These are phyloP conservation scores for Tetragonisca angustula DNA, from an alignment of 2,888 invertebrate genomes.

Conservation along the genomic window DNA sequence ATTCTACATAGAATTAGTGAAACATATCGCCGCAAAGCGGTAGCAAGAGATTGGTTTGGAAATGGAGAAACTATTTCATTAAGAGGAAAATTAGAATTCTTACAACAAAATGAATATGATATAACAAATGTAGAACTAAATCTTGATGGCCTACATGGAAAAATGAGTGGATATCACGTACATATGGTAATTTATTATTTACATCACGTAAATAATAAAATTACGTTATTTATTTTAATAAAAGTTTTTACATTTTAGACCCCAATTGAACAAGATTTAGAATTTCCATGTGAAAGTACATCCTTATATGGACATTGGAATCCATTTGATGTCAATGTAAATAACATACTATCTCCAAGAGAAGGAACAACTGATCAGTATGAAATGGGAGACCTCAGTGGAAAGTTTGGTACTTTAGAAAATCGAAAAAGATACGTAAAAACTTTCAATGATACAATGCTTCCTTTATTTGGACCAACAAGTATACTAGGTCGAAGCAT, in stretches of 20 bases:
- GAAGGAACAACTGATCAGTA: constrained; percentile 94
- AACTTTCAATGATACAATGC: constrained; percentile 91
- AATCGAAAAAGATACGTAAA: constrained; percentile 86
- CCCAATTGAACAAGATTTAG: constrained; percentile 92
- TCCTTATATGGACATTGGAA: constrained; percentile 95
- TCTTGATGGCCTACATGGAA: constrained; percentile 88
- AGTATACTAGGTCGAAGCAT: constrained; percentile 95
- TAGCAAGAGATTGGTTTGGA: constrained; percentile 94
- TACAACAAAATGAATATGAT: constrained; percentile 94
- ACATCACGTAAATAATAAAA: constrained; percentile 4
- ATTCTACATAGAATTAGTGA: constrained; percentile 87
- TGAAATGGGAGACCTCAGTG: constrained; percentile 93
- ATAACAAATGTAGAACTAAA: constrained; percentile 91
- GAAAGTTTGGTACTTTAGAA: constrained; percentile 92
- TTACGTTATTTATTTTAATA: constrained; percentile 18
- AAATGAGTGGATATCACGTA: constrained; percentile 91
- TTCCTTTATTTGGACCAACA: constrained; percentile 92
- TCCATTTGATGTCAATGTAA: constrained; percentile 90
- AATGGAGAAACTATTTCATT: constrained; percentile 89
- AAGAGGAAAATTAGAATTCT: constrained; percentile 91
- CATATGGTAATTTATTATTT: constrained; percentile 87
- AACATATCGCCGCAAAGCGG: constrained; percentile 92
- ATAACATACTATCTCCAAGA: constrained; percentile 86
- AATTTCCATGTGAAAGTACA: constrained; percentile 94
- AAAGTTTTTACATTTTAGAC: constrained; percentile 85